Conservation (phyloP, 2,888 invertebrate genomes). For the Agonum fuliginosum region DNA sequence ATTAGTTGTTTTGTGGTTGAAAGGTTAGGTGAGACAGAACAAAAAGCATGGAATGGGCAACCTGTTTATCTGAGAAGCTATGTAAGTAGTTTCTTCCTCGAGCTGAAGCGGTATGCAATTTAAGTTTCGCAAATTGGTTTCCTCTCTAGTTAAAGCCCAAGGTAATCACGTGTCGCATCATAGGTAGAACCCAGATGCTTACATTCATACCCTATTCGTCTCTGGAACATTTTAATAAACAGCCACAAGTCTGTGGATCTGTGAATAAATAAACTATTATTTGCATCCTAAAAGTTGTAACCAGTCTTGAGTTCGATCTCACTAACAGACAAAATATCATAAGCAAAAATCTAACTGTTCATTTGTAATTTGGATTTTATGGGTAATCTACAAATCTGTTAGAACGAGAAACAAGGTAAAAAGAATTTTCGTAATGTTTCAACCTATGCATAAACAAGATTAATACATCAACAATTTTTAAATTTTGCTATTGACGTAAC, state of each 20-base stretch:
- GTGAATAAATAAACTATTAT: too few relatives aligned
- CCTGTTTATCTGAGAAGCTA: slow-evolving; percentile 38
- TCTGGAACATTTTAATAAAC: background rate
- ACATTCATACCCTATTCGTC: background rate
- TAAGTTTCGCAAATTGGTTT: slow-evolving; percentile 59
- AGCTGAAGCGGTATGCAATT: slow-evolving; percentile 50
- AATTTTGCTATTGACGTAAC: too few relatives aligned
- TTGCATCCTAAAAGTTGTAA: too few relatives aligned
- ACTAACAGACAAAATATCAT: too few relatives aligned
- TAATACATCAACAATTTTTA: too few relatives aligned
- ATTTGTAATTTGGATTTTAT: too few relatives aligned
- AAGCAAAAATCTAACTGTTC: too few relatives aligned
- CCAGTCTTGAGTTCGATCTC: too few relatives aligned
- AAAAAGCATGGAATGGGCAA: slow-evolving; percentile 36
- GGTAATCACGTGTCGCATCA: slow-evolving; percentile 51
- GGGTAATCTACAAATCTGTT: too few relatives aligned
- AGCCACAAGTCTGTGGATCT: background rate
- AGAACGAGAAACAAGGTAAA: too few relatives aligned
- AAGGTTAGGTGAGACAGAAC: slow-evolving; percentile 15
- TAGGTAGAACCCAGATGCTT: slow-evolving; percentile 31
- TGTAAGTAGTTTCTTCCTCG: slow-evolving; percentile 43
- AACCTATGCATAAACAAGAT: too few relatives aligned
- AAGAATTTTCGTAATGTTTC: too few relatives aligned
- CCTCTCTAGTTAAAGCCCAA: slow-evolving; percentile 42
- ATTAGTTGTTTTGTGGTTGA: background rate